These are phyloP conservation scores for Tethya wilhelma DNA, from an alignment of 37 sponge, comb jelly and placozoan species.

Conservation along the genomic window DNA sequence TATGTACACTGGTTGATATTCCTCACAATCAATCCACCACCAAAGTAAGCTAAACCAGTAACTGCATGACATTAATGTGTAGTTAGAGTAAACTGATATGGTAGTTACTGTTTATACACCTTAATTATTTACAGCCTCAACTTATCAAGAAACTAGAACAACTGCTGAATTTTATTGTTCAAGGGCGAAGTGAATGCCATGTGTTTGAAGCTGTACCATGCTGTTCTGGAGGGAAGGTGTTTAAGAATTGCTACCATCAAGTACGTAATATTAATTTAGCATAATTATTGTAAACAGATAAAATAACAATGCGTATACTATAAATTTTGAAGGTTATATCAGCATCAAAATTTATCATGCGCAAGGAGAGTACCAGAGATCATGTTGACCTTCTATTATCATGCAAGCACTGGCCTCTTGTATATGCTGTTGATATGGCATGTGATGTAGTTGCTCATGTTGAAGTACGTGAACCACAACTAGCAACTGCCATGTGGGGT, in stretches of 20 bases:
- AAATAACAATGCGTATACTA: neutral
- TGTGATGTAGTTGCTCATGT: slow-evolving; percentile 20
- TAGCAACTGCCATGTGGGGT: slow-evolving; percentile 24
- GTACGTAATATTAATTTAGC: neutral
- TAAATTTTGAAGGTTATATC: slow-evolving; percentile 13
- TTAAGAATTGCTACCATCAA: slow-evolving; percentile 26
- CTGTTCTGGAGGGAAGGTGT: slow-evolving; percentile 25
- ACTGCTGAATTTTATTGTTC: neutral
- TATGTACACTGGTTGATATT: slow-evolving; percentile 9
- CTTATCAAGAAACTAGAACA: neutral
- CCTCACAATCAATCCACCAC: neutral
- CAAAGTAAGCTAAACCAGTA: neutral
- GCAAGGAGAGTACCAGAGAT: slow-evolving; percentile 26
- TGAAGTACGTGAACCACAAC: slow-evolving; percentile 11
- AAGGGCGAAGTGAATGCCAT: slow-evolving; percentile 22
- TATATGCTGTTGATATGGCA: slow-evolving; percentile 24
- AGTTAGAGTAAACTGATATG: neutral
- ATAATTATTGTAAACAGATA: neutral
- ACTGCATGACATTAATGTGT: neutral
- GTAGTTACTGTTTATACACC: neutral
- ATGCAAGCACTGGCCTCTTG: slow-evolving; percentile 3
- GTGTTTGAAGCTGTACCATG: slow-evolving; percentile 20
- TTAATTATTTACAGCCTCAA: slow-evolving; percentile 15
- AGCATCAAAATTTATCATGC: slow-evolving; percentile 23
- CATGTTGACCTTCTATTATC: slow-evolving; percentile 28